Evolutionary conservation across 64 coral and sea anemone species (phyloP).

Genomic region (Trachythela sp.): DNA sequence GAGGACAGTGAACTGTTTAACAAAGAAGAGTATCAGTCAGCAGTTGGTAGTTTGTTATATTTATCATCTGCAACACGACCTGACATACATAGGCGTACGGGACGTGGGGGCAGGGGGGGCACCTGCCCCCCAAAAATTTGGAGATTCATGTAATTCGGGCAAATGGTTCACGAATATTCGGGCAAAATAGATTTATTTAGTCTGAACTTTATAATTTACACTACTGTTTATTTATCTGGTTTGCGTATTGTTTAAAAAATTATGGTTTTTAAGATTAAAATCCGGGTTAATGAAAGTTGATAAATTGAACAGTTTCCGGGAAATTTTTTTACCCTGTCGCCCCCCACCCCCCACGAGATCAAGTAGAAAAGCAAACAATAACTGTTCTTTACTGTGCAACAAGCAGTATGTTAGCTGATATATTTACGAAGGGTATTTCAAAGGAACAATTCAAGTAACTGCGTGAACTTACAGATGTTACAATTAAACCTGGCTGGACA

Average conservation of each 20-base stretch:
- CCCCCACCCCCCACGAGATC: constrained; percentile 53
- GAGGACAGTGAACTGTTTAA: constrained; percentile 11
- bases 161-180: too few relatives aligned
- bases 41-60: constrained; percentile 42
- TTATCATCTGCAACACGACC: constrained; percentile 44
- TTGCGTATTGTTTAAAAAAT: too few relatives aligned
- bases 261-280: too few relatives aligned
- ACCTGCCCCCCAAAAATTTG: too few relatives aligned
- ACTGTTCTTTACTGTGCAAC: constrained; percentile 42
- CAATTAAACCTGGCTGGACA: background rate
- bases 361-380: constrained; percentile 41
- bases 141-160: background rate
- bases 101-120: too few relatives aligned
- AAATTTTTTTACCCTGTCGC: too few relatives aligned
- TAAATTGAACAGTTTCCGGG: too few relatives aligned
- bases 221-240: too few relatives aligned
- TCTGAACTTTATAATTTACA: too few relatives aligned
- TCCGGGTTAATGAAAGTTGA: too few relatives aligned
- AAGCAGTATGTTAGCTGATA: constrained; percentile 46
- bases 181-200: too few relatives aligned
- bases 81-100: too few relatives aligned
- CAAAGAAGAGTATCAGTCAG: constrained; percentile 45
- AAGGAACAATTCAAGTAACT: constrained; percentile 48
- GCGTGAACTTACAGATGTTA: constrained; percentile 39
- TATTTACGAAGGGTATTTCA: constrained; percentile 42